Conservation (phyloP, 2,113 vertebrate species). For the Neofelis nebulosa region DNA sequence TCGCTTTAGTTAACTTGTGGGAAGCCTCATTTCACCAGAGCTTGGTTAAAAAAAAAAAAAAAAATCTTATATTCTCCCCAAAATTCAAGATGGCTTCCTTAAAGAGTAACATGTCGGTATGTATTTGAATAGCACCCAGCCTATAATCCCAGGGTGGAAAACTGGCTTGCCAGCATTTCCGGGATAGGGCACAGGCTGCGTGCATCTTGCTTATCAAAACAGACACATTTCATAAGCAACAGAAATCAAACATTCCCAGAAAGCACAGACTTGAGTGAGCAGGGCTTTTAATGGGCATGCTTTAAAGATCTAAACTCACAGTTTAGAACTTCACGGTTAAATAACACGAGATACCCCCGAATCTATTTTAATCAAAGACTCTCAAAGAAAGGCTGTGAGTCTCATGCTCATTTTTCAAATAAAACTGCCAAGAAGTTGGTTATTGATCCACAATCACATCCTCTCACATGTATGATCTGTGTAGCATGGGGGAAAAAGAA, state of each 20-base stretch:
- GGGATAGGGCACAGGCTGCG: slow-evolving; percentile 31
- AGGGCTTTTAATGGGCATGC: slow-evolving; percentile 48
- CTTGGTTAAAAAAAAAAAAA: slow-evolving; percentile 14
- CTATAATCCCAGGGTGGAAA: slow-evolving; percentile 39
- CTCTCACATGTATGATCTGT: neutral
- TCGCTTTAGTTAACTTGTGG: neutral
- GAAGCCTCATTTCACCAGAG: slow-evolving; percentile 24
- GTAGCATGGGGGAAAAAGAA: neutral
- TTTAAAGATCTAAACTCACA: slow-evolving; percentile 64
- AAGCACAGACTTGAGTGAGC: slow-evolving; percentile 51
- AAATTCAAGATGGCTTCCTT: slow-evolving; percentile 49
- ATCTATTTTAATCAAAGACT: slow-evolving; percentile 58
- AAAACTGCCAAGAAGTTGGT: neutral
- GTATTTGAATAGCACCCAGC: slow-evolving; percentile 42
- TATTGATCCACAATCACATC: slow-evolving; percentile 23
- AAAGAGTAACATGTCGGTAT: slow-evolving; percentile 13
- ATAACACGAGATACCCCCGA: slow-evolving; percentile 47
- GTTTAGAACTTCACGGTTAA: slow-evolving; percentile 64
- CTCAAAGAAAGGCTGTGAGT: neutral
- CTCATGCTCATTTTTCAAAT: slow-evolving; percentile 3
- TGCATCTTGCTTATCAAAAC: slow-evolving; percentile 71
- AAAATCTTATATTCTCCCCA: neutral
- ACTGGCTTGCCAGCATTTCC: slow-evolving; percentile 47
- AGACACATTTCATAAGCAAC: slow-evolving; percentile 69
- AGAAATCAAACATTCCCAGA: slow-evolving; percentile 72